Evolutionary conservation across 2,888 invertebrate species (phyloP).

Genomic region (Schizotus pectinicornis): DNA sequence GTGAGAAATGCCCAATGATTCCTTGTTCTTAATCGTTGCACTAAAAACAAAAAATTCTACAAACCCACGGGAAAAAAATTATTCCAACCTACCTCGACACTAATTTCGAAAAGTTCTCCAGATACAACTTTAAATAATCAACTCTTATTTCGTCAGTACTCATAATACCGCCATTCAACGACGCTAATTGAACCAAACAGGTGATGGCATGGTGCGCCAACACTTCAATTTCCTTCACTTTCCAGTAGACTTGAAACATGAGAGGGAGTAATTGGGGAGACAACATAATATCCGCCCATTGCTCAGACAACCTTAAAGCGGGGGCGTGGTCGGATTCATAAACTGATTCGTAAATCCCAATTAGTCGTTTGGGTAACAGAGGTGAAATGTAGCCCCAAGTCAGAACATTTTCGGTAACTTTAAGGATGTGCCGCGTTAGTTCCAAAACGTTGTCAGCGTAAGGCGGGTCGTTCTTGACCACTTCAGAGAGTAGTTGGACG

Average conservation of each 20-base stretch:
- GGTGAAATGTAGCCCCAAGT: constrained; percentile 82
- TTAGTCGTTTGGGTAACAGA: constrained; percentile 69
- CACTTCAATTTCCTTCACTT: constrained; percentile 76
- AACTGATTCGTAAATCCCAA: constrained; percentile 73
- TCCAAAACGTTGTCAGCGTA: constrained; percentile 62
- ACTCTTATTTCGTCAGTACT: constrained; percentile 59
- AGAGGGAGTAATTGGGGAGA: constrained; percentile 76
- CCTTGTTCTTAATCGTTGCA: constrained; percentile 67
- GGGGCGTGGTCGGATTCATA: constrained; percentile 71
- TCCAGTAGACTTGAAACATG: constrained; percentile 84
- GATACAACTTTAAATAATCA: constrained; percentile 65
- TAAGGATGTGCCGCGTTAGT: constrained; percentile 73
- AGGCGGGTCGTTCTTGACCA: constrained; percentile 61
- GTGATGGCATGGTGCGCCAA: constrained; percentile 79
- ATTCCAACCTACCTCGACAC: constrained; percentile 60
- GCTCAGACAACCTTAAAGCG: constrained; percentile 65
- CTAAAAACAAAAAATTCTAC: constrained; percentile 48
- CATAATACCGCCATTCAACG: constrained; percentile 66
- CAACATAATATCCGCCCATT: constrained; percentile 80
- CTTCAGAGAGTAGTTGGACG: constrained; percentile 67
- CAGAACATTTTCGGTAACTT: constrained; percentile 78
- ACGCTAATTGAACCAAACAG: constrained; percentile 82
- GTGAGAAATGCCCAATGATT: constrained; percentile 72
- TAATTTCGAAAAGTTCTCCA: constrained; percentile 67
- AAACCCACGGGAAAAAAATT: not conserved